These are phyloP conservation scores for Silurus glanis DNA, from an alignment of 2,113 vertebrate species.

Conservation along the genomic window DNA sequence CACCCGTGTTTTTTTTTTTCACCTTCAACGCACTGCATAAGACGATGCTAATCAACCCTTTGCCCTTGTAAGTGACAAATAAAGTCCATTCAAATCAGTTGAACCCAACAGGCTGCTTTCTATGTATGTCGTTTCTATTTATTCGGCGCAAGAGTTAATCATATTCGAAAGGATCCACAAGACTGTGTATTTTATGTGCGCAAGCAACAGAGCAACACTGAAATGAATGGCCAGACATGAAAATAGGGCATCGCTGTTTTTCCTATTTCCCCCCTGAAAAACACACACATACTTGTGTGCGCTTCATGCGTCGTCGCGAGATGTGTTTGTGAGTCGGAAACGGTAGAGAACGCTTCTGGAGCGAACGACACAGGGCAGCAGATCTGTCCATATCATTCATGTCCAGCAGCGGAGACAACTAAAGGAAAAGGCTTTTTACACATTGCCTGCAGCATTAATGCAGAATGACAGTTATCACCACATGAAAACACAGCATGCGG, in stretches of 20 bases:
- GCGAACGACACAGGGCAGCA: background rate
- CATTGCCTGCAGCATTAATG: conserved; percentile 31
- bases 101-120: background rate
- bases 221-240: background rate
- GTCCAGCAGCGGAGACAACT: conserved; percentile 20
- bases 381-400: conserved; percentile 26
- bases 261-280: background rate
- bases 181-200: background rate
- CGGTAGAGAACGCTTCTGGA: background rate
- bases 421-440: conserved; percentile 26
- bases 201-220: background rate
- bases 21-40: background rate
- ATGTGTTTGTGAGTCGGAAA: conserved; percentile 6
- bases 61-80: background rate
- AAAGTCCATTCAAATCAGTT: background rate
- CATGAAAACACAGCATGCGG: conserved; percentile 22
- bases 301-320: too few species aligned
- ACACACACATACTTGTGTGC: background rate
- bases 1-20: background rate
- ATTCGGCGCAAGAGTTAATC: background rate
- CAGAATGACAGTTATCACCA: conserved; percentile 30
- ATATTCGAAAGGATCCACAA: conserved; percentile 6
- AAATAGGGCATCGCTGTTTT: background rate
- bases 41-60: background rate
- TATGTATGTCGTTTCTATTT: background rate